These are phyloP conservation scores for Tipula confusa DNA, from an alignment of 2,888 invertebrate genomes.

Conservation along the genomic window DNA sequence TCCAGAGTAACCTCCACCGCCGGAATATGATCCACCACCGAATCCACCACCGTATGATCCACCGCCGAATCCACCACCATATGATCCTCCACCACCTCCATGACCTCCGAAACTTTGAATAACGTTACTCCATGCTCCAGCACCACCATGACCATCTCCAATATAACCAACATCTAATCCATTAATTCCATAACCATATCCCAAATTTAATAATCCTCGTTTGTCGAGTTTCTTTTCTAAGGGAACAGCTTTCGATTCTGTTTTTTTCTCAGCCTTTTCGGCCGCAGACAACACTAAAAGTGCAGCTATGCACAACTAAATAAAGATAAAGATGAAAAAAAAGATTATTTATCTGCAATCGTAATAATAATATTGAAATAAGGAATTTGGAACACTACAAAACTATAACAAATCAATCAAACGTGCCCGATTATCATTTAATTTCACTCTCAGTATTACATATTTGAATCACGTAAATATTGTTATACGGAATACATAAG, in stretches of 20 bases:
- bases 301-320: slow-evolving; percentile 68
- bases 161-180: slow-evolving; percentile 71
- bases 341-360: neutral
- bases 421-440: neutral
- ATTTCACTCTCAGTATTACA: slow-evolving; percentile 3
- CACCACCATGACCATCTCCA: slow-evolving; percentile 58
- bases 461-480: slow-evolving; percentile 13
- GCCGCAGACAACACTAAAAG: slow-evolving; percentile 67
- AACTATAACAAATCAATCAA: slow-evolving; percentile 21
- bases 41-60: slow-evolving; percentile 52
- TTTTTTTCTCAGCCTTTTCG: slow-evolving; percentile 64
- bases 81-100: slow-evolving; percentile 51
- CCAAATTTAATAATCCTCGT: slow-evolving; percentile 72
- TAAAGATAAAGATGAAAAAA: slow-evolving; percentile 39
- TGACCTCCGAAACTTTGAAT: slow-evolving; percentile 41
- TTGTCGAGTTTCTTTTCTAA: slow-evolving; percentile 76
- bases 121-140: slow-evolving; percentile 44
- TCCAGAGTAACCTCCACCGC: slow-evolving; percentile 38
- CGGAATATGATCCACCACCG: slow-evolving; percentile 41
- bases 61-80: slow-evolving; percentile 52
- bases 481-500: neutral
- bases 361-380: neutral
- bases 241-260: slow-evolving; percentile 55
- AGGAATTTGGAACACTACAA: neutral
- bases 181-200: slow-evolving; percentile 73